phyloP scores from a whole-genome alignment of 2,113 vertebrate genomes.

The Conger conger region DNA sequence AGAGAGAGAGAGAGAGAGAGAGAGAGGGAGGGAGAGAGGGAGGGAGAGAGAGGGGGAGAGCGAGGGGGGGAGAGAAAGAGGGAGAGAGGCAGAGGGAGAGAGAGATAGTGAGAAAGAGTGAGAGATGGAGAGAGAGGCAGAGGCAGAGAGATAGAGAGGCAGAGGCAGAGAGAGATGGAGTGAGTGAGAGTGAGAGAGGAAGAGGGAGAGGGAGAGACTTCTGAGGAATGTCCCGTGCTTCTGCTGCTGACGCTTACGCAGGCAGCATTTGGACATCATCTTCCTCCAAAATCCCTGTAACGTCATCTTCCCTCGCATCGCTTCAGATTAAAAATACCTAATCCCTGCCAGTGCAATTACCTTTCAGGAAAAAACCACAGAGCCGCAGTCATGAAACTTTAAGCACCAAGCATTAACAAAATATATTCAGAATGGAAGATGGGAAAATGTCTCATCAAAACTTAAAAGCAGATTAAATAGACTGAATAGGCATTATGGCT shows the following conservation, averaged over 20 bases:
- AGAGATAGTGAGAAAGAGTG: neutral
- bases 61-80: neutral
- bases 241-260: neutral
- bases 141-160: neutral
- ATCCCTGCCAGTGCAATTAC: slow-evolving; percentile 18
- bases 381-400: slow-evolving; percentile 1
- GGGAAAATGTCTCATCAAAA: neutral
- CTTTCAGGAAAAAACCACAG: slow-evolving; percentile 13
- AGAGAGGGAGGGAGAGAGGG: neutral
- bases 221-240: neutral
- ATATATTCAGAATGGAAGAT: slow-evolving; percentile 1
- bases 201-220: neutral
- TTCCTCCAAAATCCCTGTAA: slow-evolving; percentile 17
- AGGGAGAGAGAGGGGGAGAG: neutral
- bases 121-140: neutral
- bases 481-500: neutral
- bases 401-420: neutral
- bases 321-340: slow-evolving; percentile 21
- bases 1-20: neutral
- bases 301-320: slow-evolving; percentile 10
- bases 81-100: neutral
- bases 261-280: neutral
- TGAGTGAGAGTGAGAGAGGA: neutral
- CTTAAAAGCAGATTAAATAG: neutral
- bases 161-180: neutral